phyloP scores from a whole-genome alignment of 2,113 vertebrate genomes.

The Tringa solitaria region DNA sequence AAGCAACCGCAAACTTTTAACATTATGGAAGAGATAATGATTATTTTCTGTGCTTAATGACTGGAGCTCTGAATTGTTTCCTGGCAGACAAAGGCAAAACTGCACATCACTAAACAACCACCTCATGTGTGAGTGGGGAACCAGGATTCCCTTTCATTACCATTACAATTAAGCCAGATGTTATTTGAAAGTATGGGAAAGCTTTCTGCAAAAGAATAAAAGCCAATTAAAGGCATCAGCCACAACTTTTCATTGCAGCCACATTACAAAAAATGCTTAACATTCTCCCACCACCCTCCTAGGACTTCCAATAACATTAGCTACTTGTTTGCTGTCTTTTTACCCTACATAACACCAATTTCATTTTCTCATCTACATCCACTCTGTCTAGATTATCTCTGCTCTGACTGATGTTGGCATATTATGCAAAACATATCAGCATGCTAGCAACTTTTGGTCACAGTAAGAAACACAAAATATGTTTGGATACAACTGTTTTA shows the following conservation, averaged over 20 bases:
- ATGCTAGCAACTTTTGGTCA: not conserved
- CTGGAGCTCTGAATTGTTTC: not conserved
- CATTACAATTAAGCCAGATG: not conserved
- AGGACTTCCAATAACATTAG: not conserved
- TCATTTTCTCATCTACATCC: not conserved
- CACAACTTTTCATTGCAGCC: not conserved
- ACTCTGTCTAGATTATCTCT: not conserved
- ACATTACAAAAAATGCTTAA: not conserved
- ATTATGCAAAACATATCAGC: not conserved
- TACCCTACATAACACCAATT: not conserved
- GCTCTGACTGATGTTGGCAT: not conserved
- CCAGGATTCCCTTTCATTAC: not conserved
- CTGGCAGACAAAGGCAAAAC: not conserved
- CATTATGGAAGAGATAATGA: not conserved
- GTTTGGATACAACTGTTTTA: constrained; percentile 12
- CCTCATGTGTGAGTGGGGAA: rapidly evolving
- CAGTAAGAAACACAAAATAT: constrained; percentile 10
- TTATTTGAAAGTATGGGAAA: not conserved
- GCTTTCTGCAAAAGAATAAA: not conserved
- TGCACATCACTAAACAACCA: not conserved
- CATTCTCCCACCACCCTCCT: not conserved
- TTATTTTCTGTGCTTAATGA: not conserved
- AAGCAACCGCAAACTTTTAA: not conserved
- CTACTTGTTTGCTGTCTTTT: not conserved
- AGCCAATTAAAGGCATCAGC: not conserved